Percentiles rank a stretch among this genome's conserved stretches.
phyloP scores from a whole-genome alignment of 1,140 invertebrate genomes.

The Drosophila athabasca region DNA sequence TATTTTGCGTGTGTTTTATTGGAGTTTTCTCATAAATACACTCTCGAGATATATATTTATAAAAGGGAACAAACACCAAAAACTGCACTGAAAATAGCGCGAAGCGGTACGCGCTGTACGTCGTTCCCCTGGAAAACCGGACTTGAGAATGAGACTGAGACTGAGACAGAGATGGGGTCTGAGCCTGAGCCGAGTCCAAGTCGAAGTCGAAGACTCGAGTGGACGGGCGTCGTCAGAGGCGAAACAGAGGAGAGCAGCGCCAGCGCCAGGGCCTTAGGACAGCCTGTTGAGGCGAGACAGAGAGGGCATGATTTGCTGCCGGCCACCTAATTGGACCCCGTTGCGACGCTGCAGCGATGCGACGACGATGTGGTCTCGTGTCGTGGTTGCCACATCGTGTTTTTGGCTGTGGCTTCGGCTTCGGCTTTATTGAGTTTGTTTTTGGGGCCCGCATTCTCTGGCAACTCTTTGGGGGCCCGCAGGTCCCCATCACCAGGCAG shows the following conservation, averaged over 20 bases:
- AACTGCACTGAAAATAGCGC: constrained; percentile 56
- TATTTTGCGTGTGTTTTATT: not conserved
- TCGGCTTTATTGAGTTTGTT: constrained; percentile 2
- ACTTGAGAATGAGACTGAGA: constrained; percentile 61
- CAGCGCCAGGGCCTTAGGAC: constrained; percentile 61
- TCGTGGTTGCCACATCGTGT: constrained; percentile 23
- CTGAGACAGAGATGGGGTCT: constrained; percentile 31
- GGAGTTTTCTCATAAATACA: not conserved
- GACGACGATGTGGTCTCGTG: not conserved
- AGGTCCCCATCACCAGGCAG: constrained; percentile 8
- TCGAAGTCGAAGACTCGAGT: constrained; percentile 27
- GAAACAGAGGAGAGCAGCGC: constrained; percentile 54
- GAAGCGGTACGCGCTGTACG: constrained; percentile 60
- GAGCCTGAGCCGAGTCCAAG: constrained; percentile 40
- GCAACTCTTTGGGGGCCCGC: constrained; percentile 2
- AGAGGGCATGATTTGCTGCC: constrained; percentile 77
- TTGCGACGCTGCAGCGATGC: constrained; percentile 11
- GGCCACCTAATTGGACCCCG: constrained; percentile 55
- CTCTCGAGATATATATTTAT: no score
- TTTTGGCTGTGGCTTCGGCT: not conserved
- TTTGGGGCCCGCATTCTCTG: not conserved
- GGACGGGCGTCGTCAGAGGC: constrained; percentile 16
- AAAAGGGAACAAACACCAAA: constrained; percentile 40
- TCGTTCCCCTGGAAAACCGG: constrained; percentile 77
- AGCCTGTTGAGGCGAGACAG: constrained; percentile 61